Base-by-base conservation (phyloP, 1,140 invertebrate species). In the Epicauta chinensis region DNA sequence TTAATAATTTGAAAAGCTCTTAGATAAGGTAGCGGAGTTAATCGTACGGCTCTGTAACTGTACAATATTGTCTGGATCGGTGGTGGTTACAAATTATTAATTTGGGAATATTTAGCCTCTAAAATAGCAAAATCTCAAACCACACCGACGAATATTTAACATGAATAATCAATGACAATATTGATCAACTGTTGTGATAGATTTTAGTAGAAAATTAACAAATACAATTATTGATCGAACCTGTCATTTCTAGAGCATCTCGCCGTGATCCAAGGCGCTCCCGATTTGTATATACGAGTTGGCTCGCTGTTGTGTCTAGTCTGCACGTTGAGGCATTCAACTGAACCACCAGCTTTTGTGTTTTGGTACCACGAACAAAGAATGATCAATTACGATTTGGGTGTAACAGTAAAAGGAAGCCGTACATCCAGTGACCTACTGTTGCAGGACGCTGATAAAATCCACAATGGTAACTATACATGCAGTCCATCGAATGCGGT, bases 341-440 rank as follows among this genome's bases (percentile, higher is more conserved):
- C 85, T 10, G 85, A 87, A 65, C 75, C 82, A 38, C 86, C 87
- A 1, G 73, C 80, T n/a, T 89, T 81, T 72, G 83, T 89, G 34
- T 89, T 89, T 71, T 89, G 86, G 86, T 87, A 84, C 68, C 83
- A 84, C 64, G 80, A 85, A 59, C 77, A 77, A 44, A 77, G 77
- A 51, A 85, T 86, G 82, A 83, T 86, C 58, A 86, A 86, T 64
- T 86, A 84, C 68, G 82, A 86, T 59, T 74, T 73, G 11, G 70
- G 70, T 4, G 73, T 62, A 58, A 71, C 50, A 55, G 74, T 67
- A 61, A 74, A 58, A 60, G 73, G 62, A 53, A 74, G 55, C 69
- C 73, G 51, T 62, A 73, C 62, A 71, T 72, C 56, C 30, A 79
- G 79, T 51, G 75, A 78, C 46, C 66, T 83, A 6, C 70, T 74